A percentile compares a stretch with the other conserved stretches of the same genome.
Conservation (phyloP, 2,888 invertebrate genomes). For the Drosophila helvetica region DNA sequence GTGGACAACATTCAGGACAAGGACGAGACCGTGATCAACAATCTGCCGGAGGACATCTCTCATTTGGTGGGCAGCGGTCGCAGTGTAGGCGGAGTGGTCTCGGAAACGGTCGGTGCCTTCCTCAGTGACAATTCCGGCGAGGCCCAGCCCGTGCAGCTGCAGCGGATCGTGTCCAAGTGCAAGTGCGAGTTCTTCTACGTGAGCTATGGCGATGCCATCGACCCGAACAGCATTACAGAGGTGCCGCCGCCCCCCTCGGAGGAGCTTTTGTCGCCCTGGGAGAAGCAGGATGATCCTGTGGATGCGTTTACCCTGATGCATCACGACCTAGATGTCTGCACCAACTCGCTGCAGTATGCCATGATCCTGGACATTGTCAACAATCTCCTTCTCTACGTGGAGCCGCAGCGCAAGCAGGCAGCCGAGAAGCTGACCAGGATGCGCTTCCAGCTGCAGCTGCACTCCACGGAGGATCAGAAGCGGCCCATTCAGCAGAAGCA, state of each 20-base stretch:
- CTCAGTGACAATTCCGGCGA: constrained; percentile 87
- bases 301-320: constrained; percentile 99
- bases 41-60: constrained; percentile 93
- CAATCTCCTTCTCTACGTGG: constrained; percentile 97
- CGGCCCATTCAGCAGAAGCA: constrained; percentile 96
- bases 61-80: constrained; percentile 97
- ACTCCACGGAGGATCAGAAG: constrained; percentile 95
- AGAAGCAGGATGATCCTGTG: constrained; percentile 93
- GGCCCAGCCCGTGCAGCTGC: constrained; percentile 89
- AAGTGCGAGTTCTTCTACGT: constrained; percentile 99
- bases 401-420: constrained; percentile 96
- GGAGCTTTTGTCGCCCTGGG: constrained; percentile 90
- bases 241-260: constrained; percentile 90
- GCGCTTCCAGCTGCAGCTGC: constrained; percentile 96
- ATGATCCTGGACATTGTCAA: constrained; percentile 99
- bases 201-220: constrained; percentile 91
- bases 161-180: constrained; percentile 98
- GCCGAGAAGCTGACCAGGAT: constrained; percentile 93
- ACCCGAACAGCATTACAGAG: constrained; percentile 85
- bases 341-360: constrained; percentile 96
- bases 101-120: constrained; percentile 93
- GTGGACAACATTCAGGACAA: constrained; percentile 96
- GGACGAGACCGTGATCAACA: constrained; percentile 90
- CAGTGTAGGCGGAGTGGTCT: constrained; percentile 98
- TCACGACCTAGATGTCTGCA: constrained; percentile 98